phyloP scores from a whole-genome alignment of 2,888 invertebrate genomes.

The Exocentrus adspersus region DNA sequence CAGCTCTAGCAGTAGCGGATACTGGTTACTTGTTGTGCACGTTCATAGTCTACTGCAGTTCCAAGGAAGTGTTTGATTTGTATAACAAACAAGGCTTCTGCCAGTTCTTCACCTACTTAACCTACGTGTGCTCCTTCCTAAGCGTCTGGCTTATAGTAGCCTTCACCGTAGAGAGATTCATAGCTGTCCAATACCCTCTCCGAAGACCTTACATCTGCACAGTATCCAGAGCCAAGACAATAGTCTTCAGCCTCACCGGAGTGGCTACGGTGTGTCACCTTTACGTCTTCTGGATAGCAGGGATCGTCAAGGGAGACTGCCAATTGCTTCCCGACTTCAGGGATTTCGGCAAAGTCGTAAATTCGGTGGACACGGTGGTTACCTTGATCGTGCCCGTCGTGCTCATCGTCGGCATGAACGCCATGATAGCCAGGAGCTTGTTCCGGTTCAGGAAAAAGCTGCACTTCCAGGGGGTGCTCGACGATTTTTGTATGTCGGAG shows the following conservation, averaged over 20 bases:
- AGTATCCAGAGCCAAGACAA: slow-evolving; percentile 68
- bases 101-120: slow-evolving; percentile 57
- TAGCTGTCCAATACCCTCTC: slow-evolving; percentile 73
- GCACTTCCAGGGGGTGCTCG: slow-evolving; percentile 55
- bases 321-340: slow-evolving; percentile 66
- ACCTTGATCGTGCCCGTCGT: slow-evolving; percentile 71
- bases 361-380: slow-evolving; percentile 70
- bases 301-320: slow-evolving; percentile 61
- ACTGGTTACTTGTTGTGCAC: slow-evolving; percentile 69
- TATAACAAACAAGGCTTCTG: slow-evolving; percentile 70
- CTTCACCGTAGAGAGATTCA: slow-evolving; percentile 75
- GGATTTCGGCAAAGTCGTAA: slow-evolving; percentile 67
- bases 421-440: slow-evolving; percentile 69
- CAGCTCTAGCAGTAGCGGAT: slow-evolving; percentile 71
- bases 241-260: slow-evolving; percentile 63
- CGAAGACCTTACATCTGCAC: slow-evolving; percentile 71
- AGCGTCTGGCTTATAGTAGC: slow-evolving; percentile 77
- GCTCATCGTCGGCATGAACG: slow-evolving; percentile 72
- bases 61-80: slow-evolving; percentile 63
- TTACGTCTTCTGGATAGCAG: slow-evolving; percentile 59
- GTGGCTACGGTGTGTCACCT: slow-evolving; percentile 54
- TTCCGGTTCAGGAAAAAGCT: slow-evolving; percentile 64
- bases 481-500: slow-evolving; percentile 52
- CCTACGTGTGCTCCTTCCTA: slow-evolving; percentile 68
- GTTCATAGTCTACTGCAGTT: slow-evolving; percentile 67